Evolutionary conservation across 2,888 invertebrate species (phyloP), one percentile per base, ranked within the genome.

Genomic region (Camponotus fellah): DNA sequence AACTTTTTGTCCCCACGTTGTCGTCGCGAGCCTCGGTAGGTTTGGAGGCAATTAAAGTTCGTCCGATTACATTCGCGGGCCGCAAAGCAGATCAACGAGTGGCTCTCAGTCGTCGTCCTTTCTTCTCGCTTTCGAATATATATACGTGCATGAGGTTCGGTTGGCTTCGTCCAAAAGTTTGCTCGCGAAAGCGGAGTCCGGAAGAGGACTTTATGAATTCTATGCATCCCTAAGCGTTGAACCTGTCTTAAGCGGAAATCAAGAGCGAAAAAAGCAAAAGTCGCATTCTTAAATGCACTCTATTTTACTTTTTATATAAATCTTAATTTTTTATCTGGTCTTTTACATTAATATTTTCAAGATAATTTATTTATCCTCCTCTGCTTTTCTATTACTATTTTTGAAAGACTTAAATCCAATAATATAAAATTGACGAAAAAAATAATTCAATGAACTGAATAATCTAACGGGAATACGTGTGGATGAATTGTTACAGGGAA

Each of bases 11-110:
- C 62, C 53, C 10, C 64, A 12, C 53, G 4, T 21, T 34, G 8
- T 26, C 65, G 56, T 49, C 69, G 40, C 46, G 14, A 58, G 26
- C 62, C 49, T 17, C 43, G 32, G 58, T 14, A 43, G 77, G 26
- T 72, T 83, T 68, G 49, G 37, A 75, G 84, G 71, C 84, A 85
- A 85, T 85, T 85, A 85, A 85, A 84, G 81, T 80, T 84, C 66
- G 49, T 75, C 65, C 84, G 79, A 84, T 81, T 81, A 81, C 75
- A 71, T 58, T 21, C 49, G 62, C 21, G 40, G n/a, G 21, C 72
- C 49, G 71, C 81, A 60, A 83, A 82, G 81, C 83, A 74, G 83
- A 83, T 83, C 66, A 40, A 82, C 65, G 65, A 58, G 64, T 49
- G 26, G 37, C 43, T 60, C 62, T 53, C 49, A 68, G 77, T 82